These are phyloP conservation scores for Luscinia luscinia DNA, from an alignment of 2,797 vertebrate genomes.

Conservation along the genomic window DNA sequence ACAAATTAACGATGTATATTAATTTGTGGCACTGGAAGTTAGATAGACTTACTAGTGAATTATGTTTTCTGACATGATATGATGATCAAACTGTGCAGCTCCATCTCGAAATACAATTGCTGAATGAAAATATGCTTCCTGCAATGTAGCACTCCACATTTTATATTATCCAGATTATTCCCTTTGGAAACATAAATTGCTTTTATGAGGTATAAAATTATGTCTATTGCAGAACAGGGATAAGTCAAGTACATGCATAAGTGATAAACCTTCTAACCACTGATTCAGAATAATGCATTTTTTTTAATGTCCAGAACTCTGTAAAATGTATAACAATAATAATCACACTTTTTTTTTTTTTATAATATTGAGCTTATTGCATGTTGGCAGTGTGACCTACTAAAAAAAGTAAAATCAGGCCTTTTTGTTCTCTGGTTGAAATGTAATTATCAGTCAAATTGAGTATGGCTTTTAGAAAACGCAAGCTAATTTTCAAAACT, in stretches of 20 bases:
- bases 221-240: slow-evolving; percentile 85
- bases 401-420: slow-evolving; percentile 30
- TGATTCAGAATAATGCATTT: slow-evolving; percentile 76
- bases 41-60: slow-evolving; percentile 76
- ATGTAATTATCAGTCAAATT: slow-evolving; percentile 55
- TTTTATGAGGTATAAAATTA: slow-evolving; percentile 88
- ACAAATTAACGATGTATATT: slow-evolving; percentile 78
- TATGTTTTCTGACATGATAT: slow-evolving; percentile 75
- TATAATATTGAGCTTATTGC: slow-evolving; percentile 3
- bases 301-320: slow-evolving; percentile 73
- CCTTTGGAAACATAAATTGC: slow-evolving; percentile 87
- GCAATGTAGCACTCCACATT: slow-evolving; percentile 80
- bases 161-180: slow-evolving; percentile 84
- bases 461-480: slow-evolving; percentile 29
- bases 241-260: slow-evolving; percentile 83
- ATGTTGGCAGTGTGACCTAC: slow-evolving; percentile 43
- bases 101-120: slow-evolving; percentile 80
- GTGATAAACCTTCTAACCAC: slow-evolving; percentile 82
- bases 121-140: slow-evolving; percentile 82
- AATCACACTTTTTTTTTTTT: slow-evolving; percentile 49
- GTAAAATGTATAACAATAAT: slow-evolving; percentile 65
- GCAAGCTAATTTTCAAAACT: slow-evolving; percentile 36
- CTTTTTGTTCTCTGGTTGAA: slow-evolving; percentile 36
- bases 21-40: slow-evolving; percentile 77
- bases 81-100: slow-evolving; percentile 80